Base-by-base conservation (phyloP, 2,797 vertebrate species). In the Octomys mimax region DNA sequence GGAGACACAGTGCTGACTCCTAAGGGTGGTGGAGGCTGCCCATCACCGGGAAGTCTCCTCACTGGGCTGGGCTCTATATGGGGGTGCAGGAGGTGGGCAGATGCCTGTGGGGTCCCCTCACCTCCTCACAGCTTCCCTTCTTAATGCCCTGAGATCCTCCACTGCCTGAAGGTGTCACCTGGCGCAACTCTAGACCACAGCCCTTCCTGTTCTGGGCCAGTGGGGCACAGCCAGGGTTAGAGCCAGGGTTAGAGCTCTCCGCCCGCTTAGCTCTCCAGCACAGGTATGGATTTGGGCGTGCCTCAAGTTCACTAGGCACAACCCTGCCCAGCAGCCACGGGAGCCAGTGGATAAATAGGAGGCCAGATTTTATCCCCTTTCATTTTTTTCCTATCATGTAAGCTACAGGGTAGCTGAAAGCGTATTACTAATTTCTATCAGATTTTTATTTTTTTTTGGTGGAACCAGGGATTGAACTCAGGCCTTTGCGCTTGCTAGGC, bases 261-360 rank as follows among this genome's bases (percentile, higher is more conserved):
- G 21, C 22, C 39, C 49, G 75, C 42, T 46, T 14, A 42, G 71
- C 18, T 12, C 5, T 24, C 39, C 6, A 2, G 11, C 0, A 1
- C 12, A 22, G 33, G 57, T 46, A 77, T 19, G 46, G 54, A 42
- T 4, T 7, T 11, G 8, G 54, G 59, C 0, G 10, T 5, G 0
- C 36, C 0, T 6, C 46, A 18, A 4, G 22, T 5, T 2, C 42
- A 31, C 6, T 22, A 0, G 18, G 8, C 4, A 0, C 7, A 2
- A 6, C 31, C n/a, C 73, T 22, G 39, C 1, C 7, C 52, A 0
- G 1, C 0, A 42, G 36, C 59, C 7, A 0, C 0, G 16, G 8
- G 22, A 2, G 28, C 31, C 5, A 4, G 54, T 0, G 36, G 64
- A 10, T 12, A n/a, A 11, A 3, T 31, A 77, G 31, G 75, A 49